Conservation (phyloP, 2,888 invertebrate species). For the Netelia virgata region DNA sequence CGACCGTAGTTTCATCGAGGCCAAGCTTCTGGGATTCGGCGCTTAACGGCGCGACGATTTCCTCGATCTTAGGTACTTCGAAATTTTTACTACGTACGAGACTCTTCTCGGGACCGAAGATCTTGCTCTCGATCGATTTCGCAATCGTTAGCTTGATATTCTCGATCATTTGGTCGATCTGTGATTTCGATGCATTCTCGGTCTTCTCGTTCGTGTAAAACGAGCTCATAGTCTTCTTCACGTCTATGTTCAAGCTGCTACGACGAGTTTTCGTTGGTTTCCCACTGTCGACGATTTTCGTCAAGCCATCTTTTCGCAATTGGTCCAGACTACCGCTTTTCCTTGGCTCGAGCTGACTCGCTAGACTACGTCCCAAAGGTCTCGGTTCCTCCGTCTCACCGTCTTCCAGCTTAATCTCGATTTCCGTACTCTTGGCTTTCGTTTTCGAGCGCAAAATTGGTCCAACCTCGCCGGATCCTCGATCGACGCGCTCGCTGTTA, state of each 20-base stretch:
- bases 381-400: slow-evolving; percentile 60
- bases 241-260: slow-evolving; percentile 81
- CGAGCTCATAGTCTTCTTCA: slow-evolving; percentile 80
- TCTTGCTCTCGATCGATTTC: slow-evolving; percentile 82
- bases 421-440: slow-evolving; percentile 79
- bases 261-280: slow-evolving; percentile 77
- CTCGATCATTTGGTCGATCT: slow-evolving; percentile 83
- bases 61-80: slow-evolving; percentile 81
- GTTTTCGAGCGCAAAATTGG: slow-evolving; percentile 83
- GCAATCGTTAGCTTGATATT: slow-evolving; percentile 82
- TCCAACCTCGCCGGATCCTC: slow-evolving; percentile 76
- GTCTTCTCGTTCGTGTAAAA: slow-evolving; percentile 78
- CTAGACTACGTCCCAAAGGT: slow-evolving; percentile 53
- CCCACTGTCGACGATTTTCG: slow-evolving; percentile 76
- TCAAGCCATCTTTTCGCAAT: slow-evolving; percentile 76
- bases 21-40: slow-evolving; percentile 80
- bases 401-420: slow-evolving; percentile 65
- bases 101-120: slow-evolving; percentile 79
- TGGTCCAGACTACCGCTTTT: slow-evolving; percentile 74
- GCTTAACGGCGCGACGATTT: slow-evolving; percentile 81
- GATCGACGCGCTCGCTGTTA: slow-evolving; percentile 79
- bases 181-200: slow-evolving; percentile 77
- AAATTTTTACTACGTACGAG: slow-evolving; percentile 79
- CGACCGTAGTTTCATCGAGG: slow-evolving; percentile 71
- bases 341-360: slow-evolving; percentile 56